Percentiles rank a stretch among this genome's conserved stretches.
phyloP scores from a whole-genome alignment of 2,113 vertebrate genomes.

The Pelodiscus sinensis region DNA sequence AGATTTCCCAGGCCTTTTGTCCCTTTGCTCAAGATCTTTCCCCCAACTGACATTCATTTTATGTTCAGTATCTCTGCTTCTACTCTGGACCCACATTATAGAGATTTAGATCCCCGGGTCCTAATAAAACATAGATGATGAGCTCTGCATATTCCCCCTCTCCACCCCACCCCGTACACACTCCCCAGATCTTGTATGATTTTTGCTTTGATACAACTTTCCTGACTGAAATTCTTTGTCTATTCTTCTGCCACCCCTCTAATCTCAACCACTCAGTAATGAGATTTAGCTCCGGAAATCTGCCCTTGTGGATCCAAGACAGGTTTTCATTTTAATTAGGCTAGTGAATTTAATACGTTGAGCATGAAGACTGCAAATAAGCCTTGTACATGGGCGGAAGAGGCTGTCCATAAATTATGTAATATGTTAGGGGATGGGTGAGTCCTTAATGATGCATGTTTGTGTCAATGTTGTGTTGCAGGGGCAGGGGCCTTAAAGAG shows the following conservation, averaged over 20 bases:
- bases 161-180: neutral
- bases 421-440: neutral
- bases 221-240: conserved; percentile 4
- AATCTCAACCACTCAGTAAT: neutral
- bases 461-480: neutral
- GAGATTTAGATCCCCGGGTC: neutral
- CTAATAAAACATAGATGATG: neutral
- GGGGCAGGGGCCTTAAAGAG: neutral
- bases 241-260: neutral
- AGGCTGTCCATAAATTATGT: neutral
- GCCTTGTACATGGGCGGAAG: neutral
- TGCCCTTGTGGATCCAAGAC: neutral
- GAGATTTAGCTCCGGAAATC: neutral
- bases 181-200: neutral
- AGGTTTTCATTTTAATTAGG: neutral
- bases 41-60: neutral
- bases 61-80: neutral
- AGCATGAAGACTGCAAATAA: neutral
- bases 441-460: neutral
- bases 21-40: neutral
- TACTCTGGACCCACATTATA: neutral
- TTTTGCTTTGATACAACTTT: neutral
- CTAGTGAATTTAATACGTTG: conserved; percentile 1
- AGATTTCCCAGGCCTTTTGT: neutral
- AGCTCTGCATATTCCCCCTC: neutral